Evolutionary conservation across 2,888 invertebrate genomes (phyloP).

Genomic region (Epirrhoe alternata): DNA sequence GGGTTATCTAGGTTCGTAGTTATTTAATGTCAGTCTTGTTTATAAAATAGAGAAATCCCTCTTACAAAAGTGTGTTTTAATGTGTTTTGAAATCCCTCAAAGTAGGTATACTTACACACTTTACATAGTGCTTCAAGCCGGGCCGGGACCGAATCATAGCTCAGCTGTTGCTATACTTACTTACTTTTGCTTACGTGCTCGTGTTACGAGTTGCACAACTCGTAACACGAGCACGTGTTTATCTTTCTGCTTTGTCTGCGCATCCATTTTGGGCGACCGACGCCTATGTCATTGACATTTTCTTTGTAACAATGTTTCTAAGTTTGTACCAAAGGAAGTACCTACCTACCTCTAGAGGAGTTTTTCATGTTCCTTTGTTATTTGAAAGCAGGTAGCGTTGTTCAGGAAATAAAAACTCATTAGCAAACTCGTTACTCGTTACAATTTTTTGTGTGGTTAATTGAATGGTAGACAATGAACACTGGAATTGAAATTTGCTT

Average conservation of each 20-base stretch:
- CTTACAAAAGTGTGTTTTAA: too few relatives aligned
- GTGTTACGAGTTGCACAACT: too few relatives aligned
- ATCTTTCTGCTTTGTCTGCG: not conserved
- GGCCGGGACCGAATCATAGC: too few relatives aligned
- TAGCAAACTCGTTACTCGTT: conserved; percentile 11
- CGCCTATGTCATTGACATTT: conserved; percentile 40
- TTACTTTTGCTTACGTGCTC: too few relatives aligned
- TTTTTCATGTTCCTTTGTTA: conserved; percentile 35
- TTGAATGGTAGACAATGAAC: conserved; percentile 2
- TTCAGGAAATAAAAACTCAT: conserved; percentile 13
- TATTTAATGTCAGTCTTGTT: too few relatives aligned
- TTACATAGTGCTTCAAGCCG: too few relatives aligned
- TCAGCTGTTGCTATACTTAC: too few relatives aligned
- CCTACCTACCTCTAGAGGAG: conserved; percentile 35
- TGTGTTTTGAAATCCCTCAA: too few relatives aligned
- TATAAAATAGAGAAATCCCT: too few relatives aligned
- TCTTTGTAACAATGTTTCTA: conserved; percentile 27
- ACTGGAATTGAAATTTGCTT: not conserved
- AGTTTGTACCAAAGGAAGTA: too few relatives aligned
- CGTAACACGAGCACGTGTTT: not conserved
- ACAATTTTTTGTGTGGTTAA: conserved; percentile 1
- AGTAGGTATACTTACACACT: too few relatives aligned
- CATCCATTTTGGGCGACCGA: conserved; percentile 32
- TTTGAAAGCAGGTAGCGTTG: conserved; percentile 11
- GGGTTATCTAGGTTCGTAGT: too few relatives aligned